These are phyloP conservation scores for Drosophila paucipuncta DNA, from an alignment of 2,888 invertebrate genomes.

Conservation along the genomic window DNA sequence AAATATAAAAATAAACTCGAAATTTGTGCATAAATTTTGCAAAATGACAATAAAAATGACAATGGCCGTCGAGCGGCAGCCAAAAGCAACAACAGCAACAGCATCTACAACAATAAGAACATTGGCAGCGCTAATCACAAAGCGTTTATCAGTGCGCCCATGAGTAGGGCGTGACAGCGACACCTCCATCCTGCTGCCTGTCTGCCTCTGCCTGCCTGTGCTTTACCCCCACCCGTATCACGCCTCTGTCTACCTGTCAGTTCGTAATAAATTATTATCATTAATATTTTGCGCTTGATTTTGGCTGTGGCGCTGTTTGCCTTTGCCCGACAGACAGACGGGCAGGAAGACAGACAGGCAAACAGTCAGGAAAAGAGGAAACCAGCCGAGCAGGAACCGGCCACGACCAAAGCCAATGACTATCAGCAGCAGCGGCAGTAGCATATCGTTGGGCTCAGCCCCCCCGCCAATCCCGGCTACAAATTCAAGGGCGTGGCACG, in stretches of 20 bases:
- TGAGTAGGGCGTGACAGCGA: constrained; percentile 45
- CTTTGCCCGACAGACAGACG: constrained; percentile 26
- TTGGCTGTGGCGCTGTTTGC: constrained; percentile 43
- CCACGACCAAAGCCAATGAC: constrained; percentile 1
- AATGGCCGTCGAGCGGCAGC: constrained; percentile 37
- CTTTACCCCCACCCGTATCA: background rate
- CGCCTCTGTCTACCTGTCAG: constrained; percentile 64
- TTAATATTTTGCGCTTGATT: constrained; percentile 75
- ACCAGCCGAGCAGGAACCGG: constrained; percentile 8
- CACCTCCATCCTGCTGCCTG: constrained; percentile 15
- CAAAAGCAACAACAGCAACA: constrained; percentile 6
- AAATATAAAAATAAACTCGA: constrained; percentile 13
- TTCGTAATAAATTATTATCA: constrained; percentile 74
- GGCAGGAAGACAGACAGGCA: constrained; percentile 17
- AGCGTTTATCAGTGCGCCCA: constrained; percentile 64
- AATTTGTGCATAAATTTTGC: constrained; percentile 68
- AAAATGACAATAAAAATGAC: constrained; percentile 68
- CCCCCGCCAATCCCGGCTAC: background rate
- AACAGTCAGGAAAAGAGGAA: constrained; percentile 17
- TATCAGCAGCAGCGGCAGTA: constrained; percentile 15
- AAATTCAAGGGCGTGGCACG: constrained; percentile 38
- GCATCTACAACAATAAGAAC: constrained; percentile 18
- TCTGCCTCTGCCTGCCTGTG: background rate
- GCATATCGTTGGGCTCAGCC: background rate
- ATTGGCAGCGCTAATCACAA: constrained; percentile 63